Percentiles rank a stretch among this genome's conserved stretches.
Evolutionary conservation across 2,113 vertebrate genomes (phyloP).

Genomic region (Ageneiosus marmoratus): DNA sequence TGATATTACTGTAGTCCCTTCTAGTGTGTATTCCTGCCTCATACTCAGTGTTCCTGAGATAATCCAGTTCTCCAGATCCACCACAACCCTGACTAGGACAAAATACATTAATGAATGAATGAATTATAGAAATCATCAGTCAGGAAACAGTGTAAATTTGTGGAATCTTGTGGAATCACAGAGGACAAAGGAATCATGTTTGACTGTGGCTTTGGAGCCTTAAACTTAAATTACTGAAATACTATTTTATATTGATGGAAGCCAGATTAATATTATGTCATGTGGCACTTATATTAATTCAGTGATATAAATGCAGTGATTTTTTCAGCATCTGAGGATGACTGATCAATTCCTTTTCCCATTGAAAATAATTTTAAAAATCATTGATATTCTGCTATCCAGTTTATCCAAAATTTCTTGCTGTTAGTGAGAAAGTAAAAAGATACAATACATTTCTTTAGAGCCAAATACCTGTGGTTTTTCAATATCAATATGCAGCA

Average conservation of each 20-base stretch:
- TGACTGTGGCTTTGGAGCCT: neutral
- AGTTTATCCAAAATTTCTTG: constrained; percentile 37
- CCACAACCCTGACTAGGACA: neutral
- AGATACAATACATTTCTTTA: constrained; percentile 39
- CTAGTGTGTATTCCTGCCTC: neutral
- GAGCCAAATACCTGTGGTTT: constrained; percentile 53
- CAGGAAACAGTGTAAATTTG: neutral
- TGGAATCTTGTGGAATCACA: neutral
- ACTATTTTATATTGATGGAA: constrained; percentile 15
- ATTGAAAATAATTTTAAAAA: constrained; percentile 17
- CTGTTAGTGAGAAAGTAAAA: constrained; percentile 29
- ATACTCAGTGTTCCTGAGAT: neutral
- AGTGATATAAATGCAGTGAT: constrained; percentile 16
- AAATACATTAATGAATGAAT: neutral
- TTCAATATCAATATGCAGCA: constrained; percentile 48
- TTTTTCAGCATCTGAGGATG: constrained; percentile 25
- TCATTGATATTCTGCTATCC: constrained; percentile 22
- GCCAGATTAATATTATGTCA: neutral
- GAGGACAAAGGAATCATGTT: constrained; percentile 26
- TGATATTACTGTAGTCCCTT: too few relatives aligned
- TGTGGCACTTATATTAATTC: neutral
- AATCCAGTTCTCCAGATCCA: neutral
- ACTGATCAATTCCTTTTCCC: constrained; percentile 22
- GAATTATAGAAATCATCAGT: neutral
- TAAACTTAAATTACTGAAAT: constrained; percentile 8